Conservation (phyloP, 2,113 vertebrate species). For the Cheilinus undulatus region DNA sequence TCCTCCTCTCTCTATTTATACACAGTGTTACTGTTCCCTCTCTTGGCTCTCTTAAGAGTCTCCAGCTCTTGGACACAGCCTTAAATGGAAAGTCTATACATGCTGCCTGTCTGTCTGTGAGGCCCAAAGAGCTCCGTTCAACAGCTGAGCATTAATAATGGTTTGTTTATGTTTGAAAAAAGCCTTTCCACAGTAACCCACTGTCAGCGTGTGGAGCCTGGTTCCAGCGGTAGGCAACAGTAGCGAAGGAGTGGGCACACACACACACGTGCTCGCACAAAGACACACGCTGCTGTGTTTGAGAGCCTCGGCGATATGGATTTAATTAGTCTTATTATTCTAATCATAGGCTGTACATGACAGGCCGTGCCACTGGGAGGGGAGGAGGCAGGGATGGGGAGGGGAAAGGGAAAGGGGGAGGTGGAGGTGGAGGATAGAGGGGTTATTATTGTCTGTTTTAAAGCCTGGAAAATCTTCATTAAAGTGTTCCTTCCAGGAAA, state of each 20-base stretch:
- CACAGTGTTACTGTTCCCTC: slow-evolving; percentile 73
- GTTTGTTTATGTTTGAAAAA: slow-evolving; percentile 80
- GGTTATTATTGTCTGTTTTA: slow-evolving; percentile 35
- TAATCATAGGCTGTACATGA: slow-evolving; percentile 79
- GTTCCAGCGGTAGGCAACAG: slow-evolving; percentile 47
- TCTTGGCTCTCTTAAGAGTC: slow-evolving; percentile 68
- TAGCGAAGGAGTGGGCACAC: slow-evolving; percentile 23
- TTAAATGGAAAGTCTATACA: slow-evolving; percentile 82
- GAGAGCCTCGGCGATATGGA: slow-evolving; percentile 64
- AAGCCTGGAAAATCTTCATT: slow-evolving; percentile 15
- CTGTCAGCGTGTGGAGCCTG: slow-evolving; percentile 70
- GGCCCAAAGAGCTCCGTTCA: slow-evolving; percentile 62
- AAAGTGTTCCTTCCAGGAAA: slow-evolving; percentile 22
- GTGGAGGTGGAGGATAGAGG: slow-evolving; percentile 18
- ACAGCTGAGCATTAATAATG: slow-evolving; percentile 80
- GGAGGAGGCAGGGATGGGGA: slow-evolving; percentile 6
- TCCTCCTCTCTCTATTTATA: slow-evolving; percentile 59
- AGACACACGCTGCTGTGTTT: slow-evolving; percentile 22
- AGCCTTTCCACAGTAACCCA: slow-evolving; percentile 71
- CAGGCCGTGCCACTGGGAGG: slow-evolving; percentile 60
- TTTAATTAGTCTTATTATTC: slow-evolving; percentile 79
- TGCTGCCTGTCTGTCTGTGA: slow-evolving; percentile 70
- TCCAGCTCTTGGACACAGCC: slow-evolving; percentile 59
- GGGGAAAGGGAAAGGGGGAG: background rate
- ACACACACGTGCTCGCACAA: slow-evolving; percentile 5